Evolutionary conservation across 2,797 vertebrate genomes (phyloP), one percentile per base, ranked within the genome.

Genomic region (Podargus strigoides): DNA sequence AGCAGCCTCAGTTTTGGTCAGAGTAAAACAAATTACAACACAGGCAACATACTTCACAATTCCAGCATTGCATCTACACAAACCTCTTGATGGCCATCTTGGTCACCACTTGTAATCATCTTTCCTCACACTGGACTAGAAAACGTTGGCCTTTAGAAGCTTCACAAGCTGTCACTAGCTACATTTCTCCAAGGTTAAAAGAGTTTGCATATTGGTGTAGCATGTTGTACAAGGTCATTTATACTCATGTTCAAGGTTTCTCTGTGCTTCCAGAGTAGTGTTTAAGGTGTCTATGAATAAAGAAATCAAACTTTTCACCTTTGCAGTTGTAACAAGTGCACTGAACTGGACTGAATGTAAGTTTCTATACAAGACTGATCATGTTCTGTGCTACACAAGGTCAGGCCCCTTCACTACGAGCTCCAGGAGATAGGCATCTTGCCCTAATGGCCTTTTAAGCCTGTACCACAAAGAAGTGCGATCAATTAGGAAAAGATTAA

Each of bases 291-390:
- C 41, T 27, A 1, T 14, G 18, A 8, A 24, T 3, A 41, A 77
- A 67, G 3, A 52, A 74, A 10, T 3, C 3, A 64, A 87, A 60
- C 10, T 16, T 14, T 39, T 50, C 9, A 11, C 5, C 30, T 41
- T 7, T 80, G 32, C 42, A 73, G 32, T 30, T 39, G 36, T 44
- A 92, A 37, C 6, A 23, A 19, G 16, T 9, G 34, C 15, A 11
- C 26, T 67, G 56, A 52, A 24, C 4, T 20, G 17, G 6, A 21
- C 2, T 28, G 24, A 58, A 27, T 0, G 6, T 7, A 64, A 63
- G 14, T 6, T 14, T 30, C 14, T 34, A 2, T 10, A 7, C 0
- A 2, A 36, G 27, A 16, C 18, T 44, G 30, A 49, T 11, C 1
- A 0, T 3, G 10, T 28, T 20, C 69, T 69, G 53, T 19, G 8